Evolutionary conservation across 2,888 invertebrate genomes (phyloP), one percentile per base, ranked within the genome.

Genomic region (Podotricha telesiphe): DNA sequence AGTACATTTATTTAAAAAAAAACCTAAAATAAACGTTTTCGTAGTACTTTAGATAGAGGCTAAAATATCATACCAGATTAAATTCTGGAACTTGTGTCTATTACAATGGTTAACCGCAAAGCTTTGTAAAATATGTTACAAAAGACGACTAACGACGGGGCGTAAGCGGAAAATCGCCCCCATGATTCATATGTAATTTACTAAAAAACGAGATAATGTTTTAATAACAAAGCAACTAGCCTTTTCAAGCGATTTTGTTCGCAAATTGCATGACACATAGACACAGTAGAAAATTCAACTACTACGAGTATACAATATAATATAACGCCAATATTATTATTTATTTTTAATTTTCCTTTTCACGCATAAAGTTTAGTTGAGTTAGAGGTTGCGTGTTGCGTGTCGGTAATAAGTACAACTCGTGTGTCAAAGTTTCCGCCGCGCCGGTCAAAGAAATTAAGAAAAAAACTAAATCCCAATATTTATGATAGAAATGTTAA

Each of bases 161-260:
- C 28, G 22, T 28, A 28, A 13, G 45, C 59, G 42, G 59, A 45
- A 17, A 45, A 59, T 59, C 22, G n/a, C 45, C 10, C n/a, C 59
- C 45, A 59, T 59, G 59, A 59, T 42, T 59, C 59, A 59, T 17
- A 17, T 59, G 22, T 59, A 28, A 59, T 45, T n/a, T 1, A 59
- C 17, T 45, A 45, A 22, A 42, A 42, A 59, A 20, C 42, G 42
- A n/a, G 6, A 11, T 28, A 28, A 45, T 59, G 22, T 22, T 45
- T 59, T 28, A 59, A 59, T 59, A 59, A 59, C 13, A 59, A 11
- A 28, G 22, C 10, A n/a, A 45, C 11, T 59, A 45, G 6, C n/a
- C 22, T 34, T 37, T 55, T 53, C 22, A 51, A 53, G 17, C 17
- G 55, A 15, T 37, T 28, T 15, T 17, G 28, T 28, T 28, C 6